Evolutionary conservation across 2,113 vertebrate species (phyloP).

Genomic region (Hydropotes inermis): DNA sequence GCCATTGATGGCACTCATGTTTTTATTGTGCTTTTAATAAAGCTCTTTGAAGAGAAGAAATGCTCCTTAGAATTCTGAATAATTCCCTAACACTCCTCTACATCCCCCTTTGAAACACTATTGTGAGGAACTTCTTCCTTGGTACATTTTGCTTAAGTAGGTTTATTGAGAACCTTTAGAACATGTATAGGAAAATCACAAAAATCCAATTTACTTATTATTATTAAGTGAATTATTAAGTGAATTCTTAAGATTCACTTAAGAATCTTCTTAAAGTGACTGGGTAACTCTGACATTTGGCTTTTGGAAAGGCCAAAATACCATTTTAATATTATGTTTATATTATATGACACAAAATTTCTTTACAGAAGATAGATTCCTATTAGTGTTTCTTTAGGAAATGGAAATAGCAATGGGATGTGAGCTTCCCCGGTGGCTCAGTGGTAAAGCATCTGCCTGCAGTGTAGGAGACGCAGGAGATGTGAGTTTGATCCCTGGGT

Average conservation of each 20-base stretch:
- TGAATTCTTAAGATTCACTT: too few relatives aligned
- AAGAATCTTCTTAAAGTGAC: constrained; percentile 18
- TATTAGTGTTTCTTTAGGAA: constrained; percentile 7
- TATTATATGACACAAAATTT: constrained; percentile 34
- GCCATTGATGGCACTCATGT: neutral
- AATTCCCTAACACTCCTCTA: neutral
- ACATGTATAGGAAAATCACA: constrained; percentile 40
- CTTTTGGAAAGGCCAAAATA: constrained; percentile 1
- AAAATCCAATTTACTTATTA: neutral
- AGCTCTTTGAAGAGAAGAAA: constrained; percentile 15
- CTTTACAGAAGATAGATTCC: constrained; percentile 7
- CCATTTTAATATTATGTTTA: neutral
- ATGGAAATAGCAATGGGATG: neutral
- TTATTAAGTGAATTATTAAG: too few relatives aligned
- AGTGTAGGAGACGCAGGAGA: neutral
- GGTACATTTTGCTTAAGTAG: neutral
- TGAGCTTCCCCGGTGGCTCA: neutral
- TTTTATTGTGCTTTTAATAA: constrained; percentile 41
- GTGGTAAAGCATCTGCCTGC: neutral
- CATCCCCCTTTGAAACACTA: neutral
- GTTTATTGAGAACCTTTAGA: constrained; percentile 38
- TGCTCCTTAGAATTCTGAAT: neutral
- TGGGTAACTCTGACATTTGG: neutral
- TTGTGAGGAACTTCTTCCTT: constrained; percentile 12
- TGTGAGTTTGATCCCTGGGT: neutral